A percentile compares a stretch with the other conserved stretches of the same genome.
These are phyloP conservation scores for Lycopodina hypogea DNA, from an alignment of 37 sponge, comb jelly and placozoan species.

Conservation along the genomic window DNA sequence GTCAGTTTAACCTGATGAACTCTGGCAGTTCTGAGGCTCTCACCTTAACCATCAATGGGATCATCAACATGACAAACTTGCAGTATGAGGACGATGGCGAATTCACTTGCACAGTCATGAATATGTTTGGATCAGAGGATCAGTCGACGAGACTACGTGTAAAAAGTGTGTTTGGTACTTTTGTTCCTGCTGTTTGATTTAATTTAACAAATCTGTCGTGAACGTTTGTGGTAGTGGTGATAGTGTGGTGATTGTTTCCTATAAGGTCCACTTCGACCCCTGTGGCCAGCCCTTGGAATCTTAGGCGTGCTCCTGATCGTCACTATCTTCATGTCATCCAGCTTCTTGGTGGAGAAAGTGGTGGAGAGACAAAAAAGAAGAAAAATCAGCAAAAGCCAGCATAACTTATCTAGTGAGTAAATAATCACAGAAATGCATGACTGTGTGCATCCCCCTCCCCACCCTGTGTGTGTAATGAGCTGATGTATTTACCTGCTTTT, in stretches of 20 bases:
- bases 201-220: no score
- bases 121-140: background rate
- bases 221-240: no score
- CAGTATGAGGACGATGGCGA: background rate
- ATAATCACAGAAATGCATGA: no score
- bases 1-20: background rate
- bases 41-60: background rate
- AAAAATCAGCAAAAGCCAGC: background rate
- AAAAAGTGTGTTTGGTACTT: slow-evolving; percentile 2
- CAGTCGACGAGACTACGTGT: background rate
- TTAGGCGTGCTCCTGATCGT: slow-evolving; percentile 20
- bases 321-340: slow-evolving; percentile 31
- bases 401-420: no score
- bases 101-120: background rate
- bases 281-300: slow-evolving; percentile 57
- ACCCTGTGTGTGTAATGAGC: no score
- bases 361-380: background rate
- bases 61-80: background rate
- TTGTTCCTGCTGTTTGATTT: background rate
- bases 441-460: no score
- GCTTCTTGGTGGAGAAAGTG: slow-evolving; percentile 22
- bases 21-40: background rate
- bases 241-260: background rate
- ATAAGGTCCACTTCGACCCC: slow-evolving; percentile 42
- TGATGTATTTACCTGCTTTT: no score